Evolutionary conservation across 2,797 vertebrate genomes (phyloP).

Genomic region (Mus spretus): DNA sequence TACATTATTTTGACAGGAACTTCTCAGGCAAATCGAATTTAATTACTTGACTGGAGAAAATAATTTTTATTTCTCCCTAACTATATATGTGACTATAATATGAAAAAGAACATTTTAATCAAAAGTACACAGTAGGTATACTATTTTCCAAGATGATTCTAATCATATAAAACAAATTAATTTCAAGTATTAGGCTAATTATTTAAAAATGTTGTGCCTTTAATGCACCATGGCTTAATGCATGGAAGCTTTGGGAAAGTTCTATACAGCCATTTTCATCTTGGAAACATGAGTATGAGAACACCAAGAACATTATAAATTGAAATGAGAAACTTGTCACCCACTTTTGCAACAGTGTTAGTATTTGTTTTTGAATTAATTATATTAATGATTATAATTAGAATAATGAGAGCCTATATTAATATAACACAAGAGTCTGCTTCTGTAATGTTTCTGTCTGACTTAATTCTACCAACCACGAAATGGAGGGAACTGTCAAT

Average conservation of each 20-base stretch:
- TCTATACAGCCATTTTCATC: not conserved
- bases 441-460: conserved; percentile 62
- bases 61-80: conserved; percentile 29
- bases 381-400: conserved; percentile 74
- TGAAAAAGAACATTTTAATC: conserved; percentile 38
- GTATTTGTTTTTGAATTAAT: conserved; percentile 71
- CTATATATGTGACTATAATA: not conserved
- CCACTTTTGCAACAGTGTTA: conserved; percentile 49
- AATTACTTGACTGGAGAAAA: conserved; percentile 21
- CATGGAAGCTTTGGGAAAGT: not conserved
- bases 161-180: conserved; percentile 2
- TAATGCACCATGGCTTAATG: not conserved
- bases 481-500: conserved; percentile 75
- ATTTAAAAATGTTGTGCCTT: not conserved
- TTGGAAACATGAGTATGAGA: conserved; percentile 22
- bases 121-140: not conserved
- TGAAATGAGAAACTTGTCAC: conserved; percentile 5
- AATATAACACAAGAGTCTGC: conserved; percentile 64
- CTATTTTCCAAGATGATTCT: conserved; percentile 18
- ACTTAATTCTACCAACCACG: conserved; percentile 75
- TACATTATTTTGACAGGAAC: conserved; percentile 42
- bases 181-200: not conserved
- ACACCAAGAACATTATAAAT: not conserved
- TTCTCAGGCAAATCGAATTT: conserved; percentile 13
- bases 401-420: conserved; percentile 65